These are phyloP conservation scores for Elegia similella DNA, from an alignment of 2,888 invertebrate genomes.

Conservation along the genomic window DNA sequence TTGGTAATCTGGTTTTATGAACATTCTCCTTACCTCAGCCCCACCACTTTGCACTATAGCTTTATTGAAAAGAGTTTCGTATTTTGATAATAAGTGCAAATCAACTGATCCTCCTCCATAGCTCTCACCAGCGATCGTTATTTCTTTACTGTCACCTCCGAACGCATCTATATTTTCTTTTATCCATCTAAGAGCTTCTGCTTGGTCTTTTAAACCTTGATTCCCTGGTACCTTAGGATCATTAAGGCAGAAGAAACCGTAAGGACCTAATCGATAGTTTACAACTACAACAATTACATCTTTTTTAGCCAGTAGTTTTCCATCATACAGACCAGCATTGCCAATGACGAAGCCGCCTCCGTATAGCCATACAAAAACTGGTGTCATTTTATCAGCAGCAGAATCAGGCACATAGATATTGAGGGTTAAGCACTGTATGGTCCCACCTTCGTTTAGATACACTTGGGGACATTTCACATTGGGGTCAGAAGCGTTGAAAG, in stretches of 20 bases:
- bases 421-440: constrained; percentile 42
- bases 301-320: constrained; percentile 45
- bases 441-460: constrained; percentile 28
- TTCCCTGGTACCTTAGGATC: constrained; percentile 47
- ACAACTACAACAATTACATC: constrained; percentile 46
- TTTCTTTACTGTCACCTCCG: constrained; percentile 47
- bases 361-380: constrained; percentile 61
- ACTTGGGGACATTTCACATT: constrained; percentile 47
- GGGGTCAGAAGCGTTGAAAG: constrained; percentile 46
- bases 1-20: constrained; percentile 35
- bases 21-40: constrained; percentile 35
- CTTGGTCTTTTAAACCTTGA: constrained; percentile 61
- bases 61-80: constrained; percentile 46
- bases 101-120: constrained; percentile 57
- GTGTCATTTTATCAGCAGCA: constrained; percentile 32
- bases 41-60: constrained; percentile 55
- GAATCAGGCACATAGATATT: constrained; percentile 45
- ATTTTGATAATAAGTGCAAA: constrained; percentile 45
- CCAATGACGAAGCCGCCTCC: constrained; percentile 58
- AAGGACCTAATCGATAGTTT: constrained; percentile 61
- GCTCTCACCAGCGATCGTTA: constrained; percentile 60
- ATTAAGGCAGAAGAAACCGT: constrained; percentile 60
- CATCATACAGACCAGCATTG: constrained; percentile 45
- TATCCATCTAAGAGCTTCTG: constrained; percentile 53
- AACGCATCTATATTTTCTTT: constrained; percentile 52